Conservation (phyloP, 2,113 vertebrate species). For the Urocynchramus pylzowi region DNA sequence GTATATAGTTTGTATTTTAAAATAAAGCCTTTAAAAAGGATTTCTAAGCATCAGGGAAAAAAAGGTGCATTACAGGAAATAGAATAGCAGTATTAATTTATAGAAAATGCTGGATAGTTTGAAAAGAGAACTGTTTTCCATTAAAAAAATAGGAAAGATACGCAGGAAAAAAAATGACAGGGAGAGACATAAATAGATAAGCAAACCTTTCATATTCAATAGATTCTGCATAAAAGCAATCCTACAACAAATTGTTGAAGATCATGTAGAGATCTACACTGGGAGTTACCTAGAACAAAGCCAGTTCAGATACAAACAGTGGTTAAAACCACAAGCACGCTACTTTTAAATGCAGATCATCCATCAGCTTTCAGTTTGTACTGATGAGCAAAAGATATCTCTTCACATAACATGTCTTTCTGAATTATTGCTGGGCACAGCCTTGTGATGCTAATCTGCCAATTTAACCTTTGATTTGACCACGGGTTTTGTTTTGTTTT, state of each 20-base stretch:
- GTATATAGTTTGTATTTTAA: neutral
- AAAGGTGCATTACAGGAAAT: neutral
- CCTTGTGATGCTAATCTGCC: neutral
- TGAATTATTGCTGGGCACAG: neutral
- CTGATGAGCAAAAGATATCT: neutral
- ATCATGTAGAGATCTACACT: neutral
- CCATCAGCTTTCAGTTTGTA: neutral
- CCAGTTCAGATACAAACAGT: neutral
- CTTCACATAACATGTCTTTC: neutral
- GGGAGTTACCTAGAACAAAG: neutral
- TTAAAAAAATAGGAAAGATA: neutral
- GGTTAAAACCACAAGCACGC: neutral
- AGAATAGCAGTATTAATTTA: neutral
- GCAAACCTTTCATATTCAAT: neutral
- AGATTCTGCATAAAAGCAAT: neutral
- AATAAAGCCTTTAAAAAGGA: neutral
- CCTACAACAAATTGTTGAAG: neutral
- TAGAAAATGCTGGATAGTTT: neutral
- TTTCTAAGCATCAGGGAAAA: neutral
- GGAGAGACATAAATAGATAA: neutral
- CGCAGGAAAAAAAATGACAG: neutral
- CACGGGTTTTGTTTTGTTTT: neutral
- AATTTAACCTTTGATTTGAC: neutral
- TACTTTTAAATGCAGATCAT: neutral
- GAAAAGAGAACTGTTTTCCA: neutral